Conservation (phyloP, 2,113 vertebrate genomes). For the cattle (Bos taurus) region DNA sequence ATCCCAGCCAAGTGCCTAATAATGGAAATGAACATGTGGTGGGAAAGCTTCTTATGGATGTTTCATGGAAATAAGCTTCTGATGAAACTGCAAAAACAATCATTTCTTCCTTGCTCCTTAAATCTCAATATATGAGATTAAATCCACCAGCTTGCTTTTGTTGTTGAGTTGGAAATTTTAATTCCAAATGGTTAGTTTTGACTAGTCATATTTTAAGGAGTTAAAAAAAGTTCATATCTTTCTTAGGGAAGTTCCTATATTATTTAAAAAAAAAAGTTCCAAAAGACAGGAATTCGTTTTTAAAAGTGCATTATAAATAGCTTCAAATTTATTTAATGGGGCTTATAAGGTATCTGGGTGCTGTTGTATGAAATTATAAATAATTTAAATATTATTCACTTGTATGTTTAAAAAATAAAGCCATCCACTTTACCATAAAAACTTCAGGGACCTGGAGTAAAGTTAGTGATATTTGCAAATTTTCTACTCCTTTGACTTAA, state of each 20-base stretch:
- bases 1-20: constrained; percentile 75
- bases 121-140: constrained; percentile 77
- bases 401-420: not conserved
- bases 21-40: constrained; percentile 78
- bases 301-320: constrained; percentile 11
- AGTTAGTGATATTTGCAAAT: not conserved
- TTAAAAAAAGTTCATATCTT: constrained; percentile 33
- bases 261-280: constrained; percentile 11
- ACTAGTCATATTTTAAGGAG: constrained; percentile 20
- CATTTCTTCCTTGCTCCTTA: constrained; percentile 70
- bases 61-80: constrained; percentile 74
- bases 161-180: constrained; percentile 58
- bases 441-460: not conserved
- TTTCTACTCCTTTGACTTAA: not conserved
- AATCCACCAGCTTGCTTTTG: constrained; percentile 60
- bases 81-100: constrained; percentile 76
- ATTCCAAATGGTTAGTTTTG: constrained; percentile 66
- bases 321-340: not conserved
- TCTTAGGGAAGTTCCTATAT: not conserved
- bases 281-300: constrained; percentile 38
- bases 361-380: not conserved
- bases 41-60: constrained; percentile 76
- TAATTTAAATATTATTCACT: not conserved
- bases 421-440: not conserved
- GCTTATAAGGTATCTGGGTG: not conserved